Base-by-base conservation (phyloP, 2,888 invertebrate genomes). In the Herminia tarsipennalis region DNA sequence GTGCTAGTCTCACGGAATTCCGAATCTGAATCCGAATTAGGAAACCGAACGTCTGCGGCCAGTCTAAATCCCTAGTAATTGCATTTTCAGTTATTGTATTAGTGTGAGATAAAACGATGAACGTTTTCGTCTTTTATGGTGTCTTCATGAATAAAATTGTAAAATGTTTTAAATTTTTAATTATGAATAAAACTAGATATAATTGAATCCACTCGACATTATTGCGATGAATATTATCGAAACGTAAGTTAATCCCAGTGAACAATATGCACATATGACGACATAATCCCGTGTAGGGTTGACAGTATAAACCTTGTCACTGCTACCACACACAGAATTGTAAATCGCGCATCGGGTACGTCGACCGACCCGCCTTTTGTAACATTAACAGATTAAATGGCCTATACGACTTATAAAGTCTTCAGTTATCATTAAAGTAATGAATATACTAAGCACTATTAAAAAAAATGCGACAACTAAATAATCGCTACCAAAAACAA, bases 281-380 rank as follows among this genome's bases (percentile, higher is more conserved):
- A 9, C 24, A 29, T 65, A 66, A 69, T 58, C 71, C 69, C 20
- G 18, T 18, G 13, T 34, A 20, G 33, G 48, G 58, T 49, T 59
- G 70, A 65, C 67, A 55, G 42, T 36, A 20, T 60, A 64, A 66
- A 50, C 61, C 64, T 45, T 30, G 39, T 48, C 28, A 38, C 38
- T 46, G 53, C 39, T 25, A 27, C 36, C 56, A 68, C 66, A 70
- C 52, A 72, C 62, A 56, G 70, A 72, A 71, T 71, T 50, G 41
- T 59, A 60, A 72, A 71, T 68, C 48, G 42, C 40, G 42, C 58
- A 50, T 44, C 48, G 54, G 60, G 29, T 36, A 20, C 41, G 42
- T 29, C 32, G 38, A 46, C 49, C 38, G 24, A 35, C 45, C 30
- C 33, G 27, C 48, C 51, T 53, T 57, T 50, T 56, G 63, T 48